These are phyloP conservation scores for Latrodectus hesperus DNA, from an alignment of 2,888 invertebrate species.

Conservation along the genomic window DNA sequence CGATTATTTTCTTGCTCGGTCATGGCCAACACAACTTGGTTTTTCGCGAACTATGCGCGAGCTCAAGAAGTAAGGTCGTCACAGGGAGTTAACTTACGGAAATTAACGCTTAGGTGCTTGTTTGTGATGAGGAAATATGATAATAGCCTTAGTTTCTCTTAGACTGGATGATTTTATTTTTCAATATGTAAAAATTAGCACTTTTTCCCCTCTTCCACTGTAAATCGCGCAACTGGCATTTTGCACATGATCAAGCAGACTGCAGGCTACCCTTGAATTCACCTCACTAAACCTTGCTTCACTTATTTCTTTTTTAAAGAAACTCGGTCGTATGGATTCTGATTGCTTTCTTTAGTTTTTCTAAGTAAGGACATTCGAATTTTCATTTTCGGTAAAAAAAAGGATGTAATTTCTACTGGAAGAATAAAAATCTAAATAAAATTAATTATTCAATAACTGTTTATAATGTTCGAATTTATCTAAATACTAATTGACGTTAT, in stretches of 20 bases:
- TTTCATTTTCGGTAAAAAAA: too few species aligned
- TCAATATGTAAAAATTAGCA: neutral
- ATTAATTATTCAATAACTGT: too few species aligned
- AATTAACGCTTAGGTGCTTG: constrained; percentile 3
- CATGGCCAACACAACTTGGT: constrained; percentile 41
- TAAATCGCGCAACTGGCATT: neutral
- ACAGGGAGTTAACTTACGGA: neutral
- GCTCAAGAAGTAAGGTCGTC: neutral
- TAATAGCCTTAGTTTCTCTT: neutral
- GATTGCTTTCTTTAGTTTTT: too few species aligned
- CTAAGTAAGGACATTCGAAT: too few species aligned
- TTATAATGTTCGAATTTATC: too few species aligned
- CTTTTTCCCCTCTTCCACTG: neutral
- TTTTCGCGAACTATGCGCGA: neutral
- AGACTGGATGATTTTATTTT: neutral
- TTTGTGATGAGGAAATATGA: constrained; percentile 1
- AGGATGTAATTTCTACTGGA: too few species aligned
- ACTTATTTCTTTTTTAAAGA: neutral
- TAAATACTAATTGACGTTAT: too few species aligned
- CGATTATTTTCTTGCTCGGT: constrained; percentile 33
- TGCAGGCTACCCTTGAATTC: constrained; percentile 1
- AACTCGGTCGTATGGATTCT: neutral
- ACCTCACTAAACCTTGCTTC: neutral
- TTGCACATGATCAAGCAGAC: neutral
- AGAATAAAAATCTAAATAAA: too few species aligned